These are phyloP conservation scores for Noctua janthina DNA, from an alignment of 2,888 invertebrate species.

Conservation along the genomic window DNA sequence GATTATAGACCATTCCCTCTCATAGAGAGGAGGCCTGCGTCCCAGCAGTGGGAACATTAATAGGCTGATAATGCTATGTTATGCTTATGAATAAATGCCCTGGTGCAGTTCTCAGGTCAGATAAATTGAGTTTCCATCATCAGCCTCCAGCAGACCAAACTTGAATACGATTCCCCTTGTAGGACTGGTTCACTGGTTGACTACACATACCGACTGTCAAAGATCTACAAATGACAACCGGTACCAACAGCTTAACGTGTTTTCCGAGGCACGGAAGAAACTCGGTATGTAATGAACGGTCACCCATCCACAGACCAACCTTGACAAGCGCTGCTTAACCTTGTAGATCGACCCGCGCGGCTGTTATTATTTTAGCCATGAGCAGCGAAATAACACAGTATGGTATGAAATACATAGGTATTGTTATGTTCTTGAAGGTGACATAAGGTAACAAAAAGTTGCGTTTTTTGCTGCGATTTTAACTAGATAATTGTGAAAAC, in stretches of 20 bases:
- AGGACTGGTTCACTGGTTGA: no score
- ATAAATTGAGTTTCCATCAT: no score
- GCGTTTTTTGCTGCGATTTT: constrained; percentile 1
- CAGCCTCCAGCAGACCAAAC: no score
- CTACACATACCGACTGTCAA: background rate
- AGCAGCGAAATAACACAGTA: constrained; percentile 3
- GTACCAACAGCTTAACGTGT: no score
- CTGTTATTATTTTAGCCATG: background rate
- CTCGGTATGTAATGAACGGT: background rate
- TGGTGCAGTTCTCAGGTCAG: no score
- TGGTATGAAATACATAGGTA: constrained; percentile 21
- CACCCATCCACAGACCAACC: background rate
- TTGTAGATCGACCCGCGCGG: background rate
- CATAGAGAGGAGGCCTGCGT: no score
- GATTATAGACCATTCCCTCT: no score
- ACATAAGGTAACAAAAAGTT: constrained; percentile 43
- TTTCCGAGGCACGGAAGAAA: background rate
- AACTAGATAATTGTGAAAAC: constrained; percentile 32
- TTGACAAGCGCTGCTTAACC: background rate
- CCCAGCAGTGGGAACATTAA: no score
- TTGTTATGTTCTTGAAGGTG: constrained; percentile 47
- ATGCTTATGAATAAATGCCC: no score
- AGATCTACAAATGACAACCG: background rate
- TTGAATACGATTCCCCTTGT: no score
- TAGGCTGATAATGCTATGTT: no score